Evolutionary conservation across 2,888 invertebrate species (phyloP).

Genomic region (Idaea straminata): DNA sequence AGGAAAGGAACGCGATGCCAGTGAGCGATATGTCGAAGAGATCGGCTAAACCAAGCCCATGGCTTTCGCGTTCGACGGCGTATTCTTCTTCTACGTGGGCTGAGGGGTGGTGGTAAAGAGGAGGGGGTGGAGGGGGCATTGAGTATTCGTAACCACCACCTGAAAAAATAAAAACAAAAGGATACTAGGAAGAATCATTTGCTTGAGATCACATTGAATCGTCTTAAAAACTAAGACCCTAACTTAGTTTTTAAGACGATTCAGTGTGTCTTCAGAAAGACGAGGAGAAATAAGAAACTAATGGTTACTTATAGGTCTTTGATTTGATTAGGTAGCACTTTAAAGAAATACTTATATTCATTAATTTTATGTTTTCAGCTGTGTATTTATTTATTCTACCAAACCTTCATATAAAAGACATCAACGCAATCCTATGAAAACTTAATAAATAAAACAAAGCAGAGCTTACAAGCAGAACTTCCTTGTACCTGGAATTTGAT

Average conservation of each 20-base stretch:
- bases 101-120: constrained; percentile 53
- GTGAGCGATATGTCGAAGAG: constrained; percentile 90
- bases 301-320: too few species aligned
- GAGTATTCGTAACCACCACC: constrained; percentile 73
- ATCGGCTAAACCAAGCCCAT: constrained; percentile 83
- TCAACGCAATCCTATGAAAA: neutral
- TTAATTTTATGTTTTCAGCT: neutral
- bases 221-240: too few species aligned
- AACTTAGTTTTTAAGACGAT: too few species aligned
- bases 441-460: neutral
- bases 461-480: too few species aligned
- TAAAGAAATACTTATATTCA: too few species aligned
- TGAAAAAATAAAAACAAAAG: constrained; percentile 24
- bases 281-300: too few species aligned
- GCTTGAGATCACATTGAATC: too few species aligned
- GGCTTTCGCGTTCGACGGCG: constrained; percentile 64
- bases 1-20: constrained; percentile 89
- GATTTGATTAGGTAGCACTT: too few species aligned
- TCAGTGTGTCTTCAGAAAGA: neutral
- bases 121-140: constrained; percentile 71
- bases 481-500: too few species aligned
- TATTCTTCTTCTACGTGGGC: constrained; percentile 54
- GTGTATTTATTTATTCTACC: neutral
- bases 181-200: too few species aligned
- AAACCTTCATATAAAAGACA: neutral